Conservation (phyloP, 2,797 vertebrate species). For the Acanthopagrus latus region DNA sequence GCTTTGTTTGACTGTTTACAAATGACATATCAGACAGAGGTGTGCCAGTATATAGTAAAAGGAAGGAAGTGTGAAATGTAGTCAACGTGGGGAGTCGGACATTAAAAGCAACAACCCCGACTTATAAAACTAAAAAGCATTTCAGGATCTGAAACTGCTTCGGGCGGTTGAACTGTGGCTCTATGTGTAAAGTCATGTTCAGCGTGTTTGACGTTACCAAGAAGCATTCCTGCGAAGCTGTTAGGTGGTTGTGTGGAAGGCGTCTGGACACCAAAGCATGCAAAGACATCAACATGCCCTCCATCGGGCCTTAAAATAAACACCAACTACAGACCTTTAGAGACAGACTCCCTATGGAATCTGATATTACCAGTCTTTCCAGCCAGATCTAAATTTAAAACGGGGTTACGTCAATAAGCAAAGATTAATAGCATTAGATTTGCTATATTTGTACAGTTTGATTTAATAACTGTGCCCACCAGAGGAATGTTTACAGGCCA, state of each 20-base stretch:
- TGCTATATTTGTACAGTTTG: conserved; percentile 81
- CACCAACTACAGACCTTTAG: conserved; percentile 66
- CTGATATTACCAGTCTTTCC: conserved; percentile 73
- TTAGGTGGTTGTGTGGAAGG: conserved; percentile 54
- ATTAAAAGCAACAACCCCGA: conserved; percentile 19
- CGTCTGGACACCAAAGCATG: conserved; percentile 62
- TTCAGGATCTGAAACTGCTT: conserved; percentile 31
- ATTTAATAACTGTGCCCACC: conserved; percentile 75
- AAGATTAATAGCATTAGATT: conserved; percentile 78
- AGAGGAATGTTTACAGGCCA: conserved; percentile 73
- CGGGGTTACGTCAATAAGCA: conserved; percentile 77
- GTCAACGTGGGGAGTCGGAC: conserved; percentile 9
- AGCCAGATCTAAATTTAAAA: conserved; percentile 76
- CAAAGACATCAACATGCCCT: conserved; percentile 72
- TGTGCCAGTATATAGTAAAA: conserved; percentile 26
- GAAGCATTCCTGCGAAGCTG: conserved; percentile 49
- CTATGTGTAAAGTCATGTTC: conserved; percentile 30
- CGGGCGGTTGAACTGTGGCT: conserved; percentile 11
- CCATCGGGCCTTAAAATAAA: conserved; percentile 78
- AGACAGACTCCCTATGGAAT: conserved; percentile 75
- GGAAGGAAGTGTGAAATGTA: conserved; percentile 16
- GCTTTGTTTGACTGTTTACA: conserved; percentile 40
- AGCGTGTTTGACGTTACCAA: conserved; percentile 34
- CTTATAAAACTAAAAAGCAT: conserved; percentile 26
- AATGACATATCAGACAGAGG: conserved; percentile 32